Conservation (phyloP, 2,888 invertebrate genomes). For the Tuta absoluta region DNA sequence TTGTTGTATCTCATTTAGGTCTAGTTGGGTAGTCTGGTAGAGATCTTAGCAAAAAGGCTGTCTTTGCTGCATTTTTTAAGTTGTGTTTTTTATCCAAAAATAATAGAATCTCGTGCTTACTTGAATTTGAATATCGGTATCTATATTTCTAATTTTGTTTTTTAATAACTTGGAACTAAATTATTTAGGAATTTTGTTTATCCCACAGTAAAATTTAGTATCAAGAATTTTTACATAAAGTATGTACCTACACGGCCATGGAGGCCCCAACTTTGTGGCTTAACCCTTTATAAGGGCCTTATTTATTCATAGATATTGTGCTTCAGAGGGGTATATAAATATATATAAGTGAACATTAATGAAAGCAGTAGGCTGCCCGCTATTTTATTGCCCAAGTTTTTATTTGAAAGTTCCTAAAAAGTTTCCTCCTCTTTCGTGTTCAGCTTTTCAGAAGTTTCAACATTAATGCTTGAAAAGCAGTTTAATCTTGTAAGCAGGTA, state of each 20-base stretch:
- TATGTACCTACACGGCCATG: background rate
- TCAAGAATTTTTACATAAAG: background rate
- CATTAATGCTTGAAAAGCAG: too few relatives aligned
- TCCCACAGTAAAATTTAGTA: background rate
- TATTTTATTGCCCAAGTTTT: background rate
- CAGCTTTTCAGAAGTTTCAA: background rate
- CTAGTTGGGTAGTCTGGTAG: too few relatives aligned
- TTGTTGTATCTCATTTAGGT: too few relatives aligned
- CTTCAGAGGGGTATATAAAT: background rate
- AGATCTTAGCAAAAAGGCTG: too few relatives aligned
- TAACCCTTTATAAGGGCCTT: background rate
- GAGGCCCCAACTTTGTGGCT: background rate
- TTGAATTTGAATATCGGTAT: too few relatives aligned
- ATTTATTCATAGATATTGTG: constrained; percentile 4
- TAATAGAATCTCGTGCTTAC: too few relatives aligned
- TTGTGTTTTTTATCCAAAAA: too few relatives aligned
- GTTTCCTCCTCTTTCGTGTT: background rate
- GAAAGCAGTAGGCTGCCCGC: constrained; percentile 2
- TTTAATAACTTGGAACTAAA: too few relatives aligned
- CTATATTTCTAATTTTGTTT: too few relatives aligned
- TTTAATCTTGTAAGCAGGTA: too few relatives aligned
- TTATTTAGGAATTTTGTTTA: too few relatives aligned
- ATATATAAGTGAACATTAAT: background rate
- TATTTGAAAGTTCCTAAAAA: background rate
- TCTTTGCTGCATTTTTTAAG: too few relatives aligned